Evolutionary conservation across 2,888 invertebrate genomes (phyloP).

Genomic region (Ceriagrion tenellum): DNA sequence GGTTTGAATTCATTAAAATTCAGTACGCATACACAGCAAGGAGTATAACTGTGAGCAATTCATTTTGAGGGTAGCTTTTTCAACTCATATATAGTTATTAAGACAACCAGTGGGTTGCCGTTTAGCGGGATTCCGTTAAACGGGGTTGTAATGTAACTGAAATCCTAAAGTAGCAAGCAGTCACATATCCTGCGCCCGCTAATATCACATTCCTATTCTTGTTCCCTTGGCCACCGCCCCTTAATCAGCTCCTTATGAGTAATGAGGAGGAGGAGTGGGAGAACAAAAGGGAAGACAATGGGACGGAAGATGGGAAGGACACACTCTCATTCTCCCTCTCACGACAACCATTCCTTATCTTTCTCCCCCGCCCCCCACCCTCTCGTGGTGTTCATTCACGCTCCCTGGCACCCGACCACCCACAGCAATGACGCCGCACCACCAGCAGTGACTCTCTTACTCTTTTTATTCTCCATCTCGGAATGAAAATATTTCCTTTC

Average conservation of each 20-base stretch:
- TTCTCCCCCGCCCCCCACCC: neutral
- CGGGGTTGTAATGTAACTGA: too few relatives aligned
- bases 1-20: too few relatives aligned
- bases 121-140: too few relatives aligned
- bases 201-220: neutral
- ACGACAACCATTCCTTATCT: constrained; percentile 19
- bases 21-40: too few relatives aligned
- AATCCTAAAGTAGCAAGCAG: too few relatives aligned
- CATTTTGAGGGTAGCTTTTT: too few relatives aligned
- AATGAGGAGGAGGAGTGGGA: neutral
- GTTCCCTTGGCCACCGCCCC: neutral
- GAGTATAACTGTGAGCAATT: too few relatives aligned
- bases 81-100: too few relatives aligned
- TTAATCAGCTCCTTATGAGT: neutral
- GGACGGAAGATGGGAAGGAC: neutral
- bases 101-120: too few relatives aligned
- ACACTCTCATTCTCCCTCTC: neutral
- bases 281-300: constrained; percentile 22
- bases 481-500: neutral
- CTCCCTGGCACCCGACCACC: too few relatives aligned
- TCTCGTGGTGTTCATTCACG: neutral
- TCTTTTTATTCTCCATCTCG: neutral
- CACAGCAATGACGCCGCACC: neutral
- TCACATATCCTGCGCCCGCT: neutral
- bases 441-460: neutral